Base-by-base conservation (phyloP, 1,140 invertebrate species). In the Telenomus remus region DNA sequence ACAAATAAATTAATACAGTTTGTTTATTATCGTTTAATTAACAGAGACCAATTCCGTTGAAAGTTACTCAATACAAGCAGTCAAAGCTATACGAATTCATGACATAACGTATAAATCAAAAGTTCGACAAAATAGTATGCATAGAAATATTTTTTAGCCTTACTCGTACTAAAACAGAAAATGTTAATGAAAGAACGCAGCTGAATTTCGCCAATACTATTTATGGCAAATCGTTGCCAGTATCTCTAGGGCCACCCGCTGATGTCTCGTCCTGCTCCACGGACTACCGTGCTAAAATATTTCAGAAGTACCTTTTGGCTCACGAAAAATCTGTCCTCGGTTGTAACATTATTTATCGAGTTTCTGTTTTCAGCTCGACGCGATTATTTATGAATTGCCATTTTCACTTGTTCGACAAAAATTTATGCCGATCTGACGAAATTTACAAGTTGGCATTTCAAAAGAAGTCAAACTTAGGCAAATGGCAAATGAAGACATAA, bases 211-310 rank as follows among this genome's bases (percentile, higher is more conserved):
- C 54, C 69, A 79, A 76, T 81, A 72, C 74, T 78, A 79, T 80
- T 81, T 81, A 82, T 82, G 78, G 80, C 76, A 82, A 82, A 82
- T 79, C 81, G 76, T 72, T 61, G 79, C 69, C 63, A 72, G 81
- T 80, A 81, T 81, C 79, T 79, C 69, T 80, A 53, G 37, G 81
- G 75, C 79, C 76, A 68, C 79, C 81, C 37, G 79, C 79, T 79
- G 78, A 68, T 65, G 53, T 63, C 68, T 68, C 44, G 60, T 43
- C 14, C 48, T 61, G 53, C 57, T 55, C 42, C 49, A 37, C 51
- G 44, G 78, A 82, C 81, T 82, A 82, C 81, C 73, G 81, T 82
- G 80, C 73, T 74, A 82, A 81, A 82, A 78, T 78, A 82, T 81
- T 79, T 79, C 76, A 78, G 71, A 75, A 78, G 76, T 78, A 78